Base-by-base conservation (phyloP, 2,797 vertebrate genomes). In the Cynopterus sphinx region DNA sequence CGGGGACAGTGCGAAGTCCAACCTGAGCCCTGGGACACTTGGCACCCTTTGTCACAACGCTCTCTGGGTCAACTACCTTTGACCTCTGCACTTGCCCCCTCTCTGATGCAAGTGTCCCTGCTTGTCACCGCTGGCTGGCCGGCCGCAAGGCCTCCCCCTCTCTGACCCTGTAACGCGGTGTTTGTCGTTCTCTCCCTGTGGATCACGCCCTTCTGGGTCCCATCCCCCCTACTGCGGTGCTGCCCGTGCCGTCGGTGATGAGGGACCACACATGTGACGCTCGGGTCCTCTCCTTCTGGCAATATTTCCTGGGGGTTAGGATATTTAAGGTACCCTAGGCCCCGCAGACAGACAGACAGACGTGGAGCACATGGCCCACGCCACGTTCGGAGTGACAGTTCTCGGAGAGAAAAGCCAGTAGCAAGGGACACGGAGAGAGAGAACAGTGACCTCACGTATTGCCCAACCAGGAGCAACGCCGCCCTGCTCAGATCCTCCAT, bases 201-300 rank as follows among this genome's bases (percentile, higher is more conserved):
- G 33, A 26, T 31, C 33, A 6, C 88, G 46, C 43, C 43, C 86
- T 83, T 55, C 63, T 67, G 26, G 2, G 6, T 31, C 46, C 55
- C 3, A 0, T 16, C 24, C 39, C 53, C 74, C 59, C 33, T 33
- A 65, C 9, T 0, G 26, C 28, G 26, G 51, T 22, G 7, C 77
- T 53, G 81, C 31, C 87, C 9, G 0, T 0, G 17, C 19, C 17
- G 15, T 33, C 81, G 49, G 0, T 5, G 49, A 21, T 0, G n/a
- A 71, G 43, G 2, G 19, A 43, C 11, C 8, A 0, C 63, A 0
- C 8, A 16, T 53, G 70, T 2, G 3, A 31, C 6, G 15, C 0
- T 43, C 53, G 51, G 24, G 13, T 28, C 65, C 59, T 43, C 1
- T 67, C 2, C 0, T 70, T 46, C 65, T 49, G 65, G 83, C 71